These are phyloP conservation scores for Cyaniris semiargus DNA, from an alignment of 2,888 invertebrate species.

Conservation along the genomic window DNA sequence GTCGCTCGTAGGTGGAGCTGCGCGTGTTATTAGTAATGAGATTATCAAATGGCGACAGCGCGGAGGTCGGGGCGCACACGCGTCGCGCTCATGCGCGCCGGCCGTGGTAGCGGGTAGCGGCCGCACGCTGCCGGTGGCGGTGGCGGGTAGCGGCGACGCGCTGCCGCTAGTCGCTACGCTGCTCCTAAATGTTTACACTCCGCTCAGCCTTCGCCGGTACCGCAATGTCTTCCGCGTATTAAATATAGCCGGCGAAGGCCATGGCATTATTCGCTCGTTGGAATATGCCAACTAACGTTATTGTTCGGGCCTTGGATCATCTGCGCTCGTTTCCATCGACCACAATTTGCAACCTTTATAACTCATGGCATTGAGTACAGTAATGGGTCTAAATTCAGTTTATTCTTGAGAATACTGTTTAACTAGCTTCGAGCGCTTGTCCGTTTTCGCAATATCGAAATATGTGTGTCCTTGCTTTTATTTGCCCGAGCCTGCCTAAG, in stretches of 20 bases:
- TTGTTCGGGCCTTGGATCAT: slow-evolving; percentile 60
- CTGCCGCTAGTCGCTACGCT: slow-evolving; percentile 45
- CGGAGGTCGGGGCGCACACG: slow-evolving; percentile 49
- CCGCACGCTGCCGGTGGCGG: slow-evolving; percentile 44
- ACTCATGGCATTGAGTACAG: background rate
- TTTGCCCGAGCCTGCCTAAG: slow-evolving; percentile 13
- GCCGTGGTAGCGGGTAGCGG: slow-evolving; percentile 41
- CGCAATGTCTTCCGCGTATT: slow-evolving; percentile 75
- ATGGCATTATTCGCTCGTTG: slow-evolving; percentile 59
- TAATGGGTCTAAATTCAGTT: background rate
- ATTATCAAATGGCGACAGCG: slow-evolving; percentile 34
- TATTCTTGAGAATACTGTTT: background rate
- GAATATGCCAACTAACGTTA: slow-evolving; percentile 48
- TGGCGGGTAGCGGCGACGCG: slow-evolving; percentile 37
- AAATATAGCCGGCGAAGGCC: slow-evolving; percentile 77
- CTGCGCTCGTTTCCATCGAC: slow-evolving; percentile 40
- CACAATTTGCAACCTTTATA: too few species aligned
- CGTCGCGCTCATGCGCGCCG: slow-evolving; percentile 44
- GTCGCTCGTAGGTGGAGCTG: slow-evolving; percentile 1
- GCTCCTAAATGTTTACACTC: slow-evolving; percentile 57
- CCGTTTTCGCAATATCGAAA: slow-evolving; percentile 2
- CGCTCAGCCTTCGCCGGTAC: slow-evolving; percentile 64
- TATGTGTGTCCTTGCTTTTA: slow-evolving; percentile 34
- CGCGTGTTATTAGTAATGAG: slow-evolving; percentile 10
- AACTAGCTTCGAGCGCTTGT: background rate